Conservation (phyloP, 2,797 vertebrate species). For the Lepus oiostolus region DNA sequence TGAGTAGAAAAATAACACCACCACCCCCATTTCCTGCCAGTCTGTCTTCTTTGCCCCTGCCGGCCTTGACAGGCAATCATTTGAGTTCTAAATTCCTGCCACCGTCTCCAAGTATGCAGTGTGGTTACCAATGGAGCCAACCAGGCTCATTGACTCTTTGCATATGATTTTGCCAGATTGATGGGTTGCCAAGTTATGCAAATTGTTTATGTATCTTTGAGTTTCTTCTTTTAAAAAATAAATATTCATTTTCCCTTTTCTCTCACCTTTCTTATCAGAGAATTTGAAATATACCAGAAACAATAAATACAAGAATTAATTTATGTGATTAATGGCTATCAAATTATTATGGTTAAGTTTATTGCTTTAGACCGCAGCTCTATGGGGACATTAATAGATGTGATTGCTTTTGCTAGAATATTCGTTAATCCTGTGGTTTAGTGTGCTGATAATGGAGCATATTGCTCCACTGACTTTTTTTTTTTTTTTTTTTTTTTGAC, state of each 20-base stretch:
- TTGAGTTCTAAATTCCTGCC: slow-evolving; percentile 15
- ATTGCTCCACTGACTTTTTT: not conserved
- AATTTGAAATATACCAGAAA: slow-evolving; percentile 45
- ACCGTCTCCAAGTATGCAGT: not conserved
- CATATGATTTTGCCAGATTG: slow-evolving; percentile 10
- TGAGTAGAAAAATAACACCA: not conserved
- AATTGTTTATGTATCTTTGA: slow-evolving; percentile 14
- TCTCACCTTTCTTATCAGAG: not conserved
- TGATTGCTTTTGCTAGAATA: slow-evolving; percentile 67
- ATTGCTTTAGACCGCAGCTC: slow-evolving; percentile 62
- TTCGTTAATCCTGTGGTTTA: slow-evolving; percentile 73
- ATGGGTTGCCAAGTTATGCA: not conserved
- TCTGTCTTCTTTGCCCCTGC: slow-evolving; percentile 6
- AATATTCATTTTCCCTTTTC: not conserved
- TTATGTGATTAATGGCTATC: slow-evolving; percentile 64
- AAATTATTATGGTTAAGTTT: slow-evolving; percentile 64
- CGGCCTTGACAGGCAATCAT: slow-evolving; percentile 26
- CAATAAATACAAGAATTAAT: slow-evolving; percentile 4
- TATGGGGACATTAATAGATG: slow-evolving; percentile 69
- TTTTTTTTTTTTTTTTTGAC: too few species aligned
- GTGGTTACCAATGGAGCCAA: not conserved
- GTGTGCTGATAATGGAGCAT: slow-evolving; percentile 49
- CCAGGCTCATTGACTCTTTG: slow-evolving; percentile 22
- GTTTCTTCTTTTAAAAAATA: slow-evolving; percentile 55
- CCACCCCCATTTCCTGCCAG: not conserved